phyloP scores from a whole-genome alignment of 1,140 invertebrate species.

The Lordiphosa clarofinis region DNA sequence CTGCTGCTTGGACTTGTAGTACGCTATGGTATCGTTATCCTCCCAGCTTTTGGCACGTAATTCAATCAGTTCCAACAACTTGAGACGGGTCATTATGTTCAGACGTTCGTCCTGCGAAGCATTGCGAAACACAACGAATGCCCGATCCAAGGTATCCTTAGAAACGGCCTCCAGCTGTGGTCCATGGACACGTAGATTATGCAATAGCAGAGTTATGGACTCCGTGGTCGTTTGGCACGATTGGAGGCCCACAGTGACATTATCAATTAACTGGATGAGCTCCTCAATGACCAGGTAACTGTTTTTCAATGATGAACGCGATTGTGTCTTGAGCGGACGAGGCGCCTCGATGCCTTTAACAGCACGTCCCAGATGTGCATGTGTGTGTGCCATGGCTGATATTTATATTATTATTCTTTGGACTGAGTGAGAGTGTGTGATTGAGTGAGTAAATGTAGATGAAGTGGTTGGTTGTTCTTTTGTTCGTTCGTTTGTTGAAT shows the following conservation, averaged over 20 bases:
- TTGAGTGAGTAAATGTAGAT: slow-evolving; percentile 19
- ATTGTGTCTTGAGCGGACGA: slow-evolving; percentile 85
- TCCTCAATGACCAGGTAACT: slow-evolving; percentile 82
- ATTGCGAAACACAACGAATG: slow-evolving; percentile 91
- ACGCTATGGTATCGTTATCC: slow-evolving; percentile 88
- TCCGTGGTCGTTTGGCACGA: slow-evolving; percentile 80
- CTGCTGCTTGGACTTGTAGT: slow-evolving; percentile 87
- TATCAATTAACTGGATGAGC: slow-evolving; percentile 86
- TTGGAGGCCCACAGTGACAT: slow-evolving; percentile 84
- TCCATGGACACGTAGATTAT: slow-evolving; percentile 87
- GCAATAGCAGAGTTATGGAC: slow-evolving; percentile 72
- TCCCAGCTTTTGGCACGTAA: slow-evolving; percentile 92
- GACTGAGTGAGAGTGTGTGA: slow-evolving; percentile 13
- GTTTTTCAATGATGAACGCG: slow-evolving; percentile 71
- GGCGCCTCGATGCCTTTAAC: slow-evolving; percentile 88
- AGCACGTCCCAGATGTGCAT: slow-evolving; percentile 78
- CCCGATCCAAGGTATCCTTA: slow-evolving; percentile 85
- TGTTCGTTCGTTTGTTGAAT: slow-evolving; percentile 53
- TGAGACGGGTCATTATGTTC: slow-evolving; percentile 89
- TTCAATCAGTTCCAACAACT: slow-evolving; percentile 93
- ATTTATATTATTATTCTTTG: slow-evolving; percentile 3
- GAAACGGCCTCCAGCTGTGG: slow-evolving; percentile 87
- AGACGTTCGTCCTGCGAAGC: slow-evolving; percentile 90
- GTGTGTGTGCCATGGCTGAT: slow-evolving; percentile 70
- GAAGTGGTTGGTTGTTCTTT: slow-evolving; percentile 37